Conservation (phyloP, 2,113 vertebrate species). For the Cololabis saira region DNA sequence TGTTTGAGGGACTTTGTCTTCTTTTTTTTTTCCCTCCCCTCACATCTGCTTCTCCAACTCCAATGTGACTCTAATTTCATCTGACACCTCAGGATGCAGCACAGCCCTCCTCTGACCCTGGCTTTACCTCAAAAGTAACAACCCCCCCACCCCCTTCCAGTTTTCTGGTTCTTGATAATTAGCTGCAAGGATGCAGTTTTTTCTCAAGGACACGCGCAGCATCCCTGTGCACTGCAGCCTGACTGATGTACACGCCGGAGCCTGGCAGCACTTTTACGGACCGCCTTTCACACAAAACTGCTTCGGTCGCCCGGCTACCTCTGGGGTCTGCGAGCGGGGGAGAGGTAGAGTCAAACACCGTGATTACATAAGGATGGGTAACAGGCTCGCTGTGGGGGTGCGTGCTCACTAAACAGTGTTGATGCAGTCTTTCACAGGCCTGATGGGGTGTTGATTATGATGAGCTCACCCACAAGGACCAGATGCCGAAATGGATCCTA, state of each 20-base stretch:
- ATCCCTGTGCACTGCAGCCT: constrained; percentile 46
- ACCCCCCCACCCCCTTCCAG: constrained; percentile 8
- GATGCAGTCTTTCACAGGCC: constrained; percentile 76
- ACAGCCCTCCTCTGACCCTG: constrained; percentile 32
- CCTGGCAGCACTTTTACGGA: constrained; percentile 22
- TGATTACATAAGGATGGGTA: constrained; percentile 68
- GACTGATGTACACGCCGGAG: constrained; percentile 33
- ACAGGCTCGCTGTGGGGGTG: constrained; percentile 60
- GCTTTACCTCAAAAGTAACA: constrained; percentile 25
- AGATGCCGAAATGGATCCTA: constrained; percentile 68
- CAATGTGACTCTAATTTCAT: constrained; percentile 26
- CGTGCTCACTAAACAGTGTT: constrained; percentile 66
- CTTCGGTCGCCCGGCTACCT: constrained; percentile 24
- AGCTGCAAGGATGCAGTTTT: constrained; percentile 36
- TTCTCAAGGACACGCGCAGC: constrained; percentile 40
- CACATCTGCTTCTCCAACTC: constrained; percentile 5
- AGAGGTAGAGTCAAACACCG: constrained; percentile 33
- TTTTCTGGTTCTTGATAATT: constrained; percentile 44
- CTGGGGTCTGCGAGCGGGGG: constrained; percentile 23
- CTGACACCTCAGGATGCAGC: constrained; percentile 22
- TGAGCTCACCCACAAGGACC: constrained; percentile 58
- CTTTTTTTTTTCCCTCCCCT: constrained; percentile 12
- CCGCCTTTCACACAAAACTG: constrained; percentile 40
- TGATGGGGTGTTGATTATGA: constrained; percentile 75
- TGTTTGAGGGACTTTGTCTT: constrained; percentile 1